Conservation (phyloP, 2,888 invertebrate species). For the Limnephilus marmoratus region DNA sequence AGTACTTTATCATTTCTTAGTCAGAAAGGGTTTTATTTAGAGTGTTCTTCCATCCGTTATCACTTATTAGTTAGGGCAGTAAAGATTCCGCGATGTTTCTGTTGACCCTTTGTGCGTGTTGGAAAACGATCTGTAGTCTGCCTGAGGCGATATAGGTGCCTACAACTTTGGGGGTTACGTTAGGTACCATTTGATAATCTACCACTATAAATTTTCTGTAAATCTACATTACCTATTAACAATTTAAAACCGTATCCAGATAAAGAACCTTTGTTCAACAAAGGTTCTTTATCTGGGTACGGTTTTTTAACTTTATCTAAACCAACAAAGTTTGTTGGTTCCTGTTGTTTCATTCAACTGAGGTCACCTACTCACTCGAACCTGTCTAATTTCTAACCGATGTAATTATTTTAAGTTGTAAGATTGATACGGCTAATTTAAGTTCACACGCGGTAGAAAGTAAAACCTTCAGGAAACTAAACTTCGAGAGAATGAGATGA, state of each 20-base stretch:
- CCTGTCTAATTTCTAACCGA: not conserved
- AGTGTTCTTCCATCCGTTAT: no score
- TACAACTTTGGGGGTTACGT: no score
- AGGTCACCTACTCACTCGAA: not conserved
- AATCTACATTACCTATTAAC: not conserved
- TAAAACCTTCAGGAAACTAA: no score
- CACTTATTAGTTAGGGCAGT: not conserved
- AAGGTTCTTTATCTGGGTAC: no score
- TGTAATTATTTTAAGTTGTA: not conserved
- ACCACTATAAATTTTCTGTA: not conserved
- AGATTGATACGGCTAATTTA: not conserved
- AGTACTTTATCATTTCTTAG: not conserved
- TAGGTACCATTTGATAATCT: not conserved
- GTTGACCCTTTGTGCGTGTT: not conserved
- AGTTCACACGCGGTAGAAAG: no score
- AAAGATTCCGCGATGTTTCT: not conserved
- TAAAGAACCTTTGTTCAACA: not conserved
- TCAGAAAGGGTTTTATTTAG: not conserved
- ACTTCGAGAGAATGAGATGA: no score
- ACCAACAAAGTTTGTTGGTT: no score
- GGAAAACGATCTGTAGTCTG: not conserved
- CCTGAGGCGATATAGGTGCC: not conserved
- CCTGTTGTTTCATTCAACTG: not conserved
- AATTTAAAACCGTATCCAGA: not conserved
- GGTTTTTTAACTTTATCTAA: no score